Conservation (phyloP, 2,888 invertebrate species). For the Taphrorychus bicolor region DNA sequence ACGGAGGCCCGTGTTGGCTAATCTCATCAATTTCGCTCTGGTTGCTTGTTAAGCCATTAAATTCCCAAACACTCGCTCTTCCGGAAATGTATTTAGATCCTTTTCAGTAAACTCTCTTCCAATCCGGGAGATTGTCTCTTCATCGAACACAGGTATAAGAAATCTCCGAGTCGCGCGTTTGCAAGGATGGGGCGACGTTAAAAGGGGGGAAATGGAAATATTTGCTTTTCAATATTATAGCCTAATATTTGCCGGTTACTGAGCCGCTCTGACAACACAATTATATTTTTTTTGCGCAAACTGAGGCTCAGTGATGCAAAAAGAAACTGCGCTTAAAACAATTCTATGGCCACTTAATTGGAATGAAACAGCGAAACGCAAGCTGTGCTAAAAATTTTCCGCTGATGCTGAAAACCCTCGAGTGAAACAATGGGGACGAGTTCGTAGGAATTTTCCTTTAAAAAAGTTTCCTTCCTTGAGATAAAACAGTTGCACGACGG, state of each 20-base stretch:
- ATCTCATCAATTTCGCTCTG: background rate
- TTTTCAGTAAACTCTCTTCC: no score
- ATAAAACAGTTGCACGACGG: constrained; percentile 30
- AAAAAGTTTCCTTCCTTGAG: constrained; percentile 29
- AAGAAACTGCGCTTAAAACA: constrained; percentile 29
- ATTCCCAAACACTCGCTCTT: background rate
- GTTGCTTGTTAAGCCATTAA: background rate
- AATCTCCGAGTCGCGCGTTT: no score
- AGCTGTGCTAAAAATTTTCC: constrained; percentile 39
- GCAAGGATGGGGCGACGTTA: no score
- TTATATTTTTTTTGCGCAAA: background rate
- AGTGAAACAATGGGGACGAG: constrained; percentile 36
- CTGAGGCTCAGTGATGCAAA: background rate
- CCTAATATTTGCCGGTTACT: background rate
- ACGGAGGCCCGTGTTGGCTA: background rate
- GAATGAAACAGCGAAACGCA: constrained; percentile 40
- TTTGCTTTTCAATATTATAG: background rate
- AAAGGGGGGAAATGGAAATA: background rate
- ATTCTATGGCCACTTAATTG: constrained; percentile 42
- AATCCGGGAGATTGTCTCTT: no score
- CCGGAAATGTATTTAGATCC: background rate
- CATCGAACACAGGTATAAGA: no score
- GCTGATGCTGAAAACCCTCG: constrained; percentile 39
- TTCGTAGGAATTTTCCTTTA: constrained; percentile 32
- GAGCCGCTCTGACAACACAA: background rate